A percentile compares a stretch with the other conserved stretches of the same genome.
These are phyloP conservation scores for Sialia sialis DNA, from an alignment of 2,113 vertebrate genomes.

Conservation along the genomic window DNA sequence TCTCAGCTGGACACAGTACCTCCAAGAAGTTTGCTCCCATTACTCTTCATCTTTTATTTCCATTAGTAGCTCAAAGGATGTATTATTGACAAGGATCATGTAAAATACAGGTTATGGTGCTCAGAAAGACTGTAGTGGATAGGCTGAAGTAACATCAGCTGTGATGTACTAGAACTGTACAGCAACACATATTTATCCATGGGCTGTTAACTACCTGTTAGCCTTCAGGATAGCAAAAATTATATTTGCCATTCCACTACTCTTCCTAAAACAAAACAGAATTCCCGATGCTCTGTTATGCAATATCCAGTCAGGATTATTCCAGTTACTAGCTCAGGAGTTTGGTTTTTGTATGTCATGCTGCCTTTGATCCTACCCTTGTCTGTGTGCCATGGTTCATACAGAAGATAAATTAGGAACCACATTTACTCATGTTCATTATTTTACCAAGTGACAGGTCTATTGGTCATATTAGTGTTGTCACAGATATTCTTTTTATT, in stretches of 20 bases:
- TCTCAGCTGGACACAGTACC: not conserved
- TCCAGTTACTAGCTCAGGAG: not conserved
- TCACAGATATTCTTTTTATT: slow-evolving; percentile 10
- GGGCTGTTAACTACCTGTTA: not conserved
- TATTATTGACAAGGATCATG: not conserved
- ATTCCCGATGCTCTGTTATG: not conserved
- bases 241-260: not conserved
- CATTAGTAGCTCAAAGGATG: not conserved
- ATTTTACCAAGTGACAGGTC: not conserved
- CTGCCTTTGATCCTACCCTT: not conserved
- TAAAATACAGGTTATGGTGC: not conserved
- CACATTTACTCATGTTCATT: not conserved
- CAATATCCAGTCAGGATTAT: not conserved
- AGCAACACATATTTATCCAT: not conserved
- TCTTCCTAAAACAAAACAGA: not conserved
- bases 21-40: not conserved
- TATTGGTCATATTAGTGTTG: not conserved
- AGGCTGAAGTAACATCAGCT: not conserved
- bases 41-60: not conserved
- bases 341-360: not conserved
- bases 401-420: not conserved
- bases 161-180: not conserved
- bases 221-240: not conserved
- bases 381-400: not conserved
- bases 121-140: not conserved